Evolutionary conservation across 2,797 vertebrate genomes (phyloP), one percentile per base, ranked within the genome.

Genomic region (Hozukius guyotensis): DNA sequence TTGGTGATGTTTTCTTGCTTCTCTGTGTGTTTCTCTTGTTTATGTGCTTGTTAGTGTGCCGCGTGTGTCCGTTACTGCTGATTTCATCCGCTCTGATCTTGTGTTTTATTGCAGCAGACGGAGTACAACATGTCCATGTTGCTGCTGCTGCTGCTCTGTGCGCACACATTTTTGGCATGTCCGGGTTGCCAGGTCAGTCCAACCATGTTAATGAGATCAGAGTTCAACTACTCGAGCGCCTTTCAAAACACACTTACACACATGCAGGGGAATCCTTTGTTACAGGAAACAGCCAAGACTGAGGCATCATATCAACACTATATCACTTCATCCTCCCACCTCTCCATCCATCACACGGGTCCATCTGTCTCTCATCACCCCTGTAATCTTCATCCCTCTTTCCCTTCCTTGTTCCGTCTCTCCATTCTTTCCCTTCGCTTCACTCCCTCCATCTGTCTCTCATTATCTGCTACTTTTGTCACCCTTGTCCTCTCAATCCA

Each of bases 201-300:
- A 80, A 61, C 52, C 63, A 42, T 84, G 78, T 84, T 83, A 80
- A 78, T 62, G 72, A 90, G 79, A 63, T 92, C 84, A 87, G 75
- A 80, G 88, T 78, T 82, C 65, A 83, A 53, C 75, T 20, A 5
- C 24, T 20, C 36, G 18, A 49, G 9, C 36, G 16, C 36, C 24
- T 46, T 16, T 22, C 42, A 69, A 57, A n/a, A 72, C 34, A 56
- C 69, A 38, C 60, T 20, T 20, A 74, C 14, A 57, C 60, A 66
- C 38, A 69, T 8, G 2, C 62, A 13, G 25, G 25, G 32, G 52
- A 69, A 38, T 71, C 55, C 13, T 70, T 60, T 22, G 13, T 31
- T 56, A 55, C 10, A 68, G 31, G 49, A 83, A 71, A 34, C 27
- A 56, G 68, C 38, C 8, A 5, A 63, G 36, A 76, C 60, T 24